These are phyloP conservation scores for Pluvialis apricaria DNA, from an alignment of 2,113 vertebrate genomes.

Conservation along the genomic window DNA sequence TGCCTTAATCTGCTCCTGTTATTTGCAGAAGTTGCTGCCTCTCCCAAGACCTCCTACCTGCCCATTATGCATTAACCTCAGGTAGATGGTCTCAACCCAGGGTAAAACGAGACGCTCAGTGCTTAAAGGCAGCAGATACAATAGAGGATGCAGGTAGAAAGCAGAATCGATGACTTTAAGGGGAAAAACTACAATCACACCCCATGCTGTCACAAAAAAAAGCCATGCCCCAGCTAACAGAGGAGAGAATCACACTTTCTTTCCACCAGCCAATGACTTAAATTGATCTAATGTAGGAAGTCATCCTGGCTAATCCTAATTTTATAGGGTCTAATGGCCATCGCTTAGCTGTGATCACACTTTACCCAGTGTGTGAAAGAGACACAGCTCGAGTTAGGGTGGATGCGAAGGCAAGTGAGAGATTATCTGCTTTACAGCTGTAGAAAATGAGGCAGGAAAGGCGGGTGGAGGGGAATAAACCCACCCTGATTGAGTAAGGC, in stretches of 20 bases:
- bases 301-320: slow-evolving; percentile 48
- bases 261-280: slow-evolving; percentile 24
- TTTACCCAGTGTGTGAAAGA: slow-evolving; percentile 26
- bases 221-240: background rate
- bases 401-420: background rate
- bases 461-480: background rate
- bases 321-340: slow-evolving; percentile 52
- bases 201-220: background rate
- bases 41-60: background rate
- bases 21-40: background rate
- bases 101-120: background rate
- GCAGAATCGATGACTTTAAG: slow-evolving; percentile 4
- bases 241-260: slow-evolving; percentile 20
- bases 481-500: background rate
- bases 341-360: slow-evolving; percentile 53
- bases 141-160: background rate
- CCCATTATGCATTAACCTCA: background rate
- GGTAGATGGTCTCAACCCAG: background rate
- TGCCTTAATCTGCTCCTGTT: background rate
- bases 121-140: background rate
- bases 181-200: background rate
- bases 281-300: slow-evolving; percentile 53
- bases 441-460: background rate
- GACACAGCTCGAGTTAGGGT: background rate
- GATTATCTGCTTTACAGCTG: slow-evolving; percentile 1